Conservation (phyloP, 1,140 invertebrate genomes). For the Drosophila pectinifera region DNA sequence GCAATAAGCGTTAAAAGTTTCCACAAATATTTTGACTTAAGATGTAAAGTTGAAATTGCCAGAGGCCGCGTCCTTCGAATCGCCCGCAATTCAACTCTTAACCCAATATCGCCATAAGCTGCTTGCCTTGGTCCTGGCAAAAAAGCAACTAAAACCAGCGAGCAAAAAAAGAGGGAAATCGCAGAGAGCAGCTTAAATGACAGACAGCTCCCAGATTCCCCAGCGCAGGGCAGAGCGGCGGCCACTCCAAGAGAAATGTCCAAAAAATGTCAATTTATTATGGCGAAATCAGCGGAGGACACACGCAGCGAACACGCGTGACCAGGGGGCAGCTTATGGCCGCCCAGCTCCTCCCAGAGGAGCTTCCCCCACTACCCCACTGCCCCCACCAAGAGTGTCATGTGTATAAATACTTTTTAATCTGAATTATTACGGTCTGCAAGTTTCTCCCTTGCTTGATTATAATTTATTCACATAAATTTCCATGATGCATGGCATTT, state of each 20-base stretch:
- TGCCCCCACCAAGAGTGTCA: constrained; percentile 35
- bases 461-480: constrained; percentile 80
- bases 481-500: constrained; percentile 77
- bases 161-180: constrained; percentile 26
- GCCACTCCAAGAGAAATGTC: constrained; percentile 45
- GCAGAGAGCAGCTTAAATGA: constrained; percentile 52
- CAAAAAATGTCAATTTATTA: constrained; percentile 77
- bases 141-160: constrained; percentile 16
- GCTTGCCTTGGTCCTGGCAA: constrained; percentile 2
- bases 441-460: constrained; percentile 55
- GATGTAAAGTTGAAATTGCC: background rate
- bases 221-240: background rate
- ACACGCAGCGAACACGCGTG: constrained; percentile 51
- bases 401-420: constrained; percentile 78
- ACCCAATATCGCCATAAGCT: constrained; percentile 26
- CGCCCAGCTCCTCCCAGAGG: constrained; percentile 8
- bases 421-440: constrained; percentile 71
- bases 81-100: constrained; percentile 12
- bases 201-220: constrained; percentile 46
- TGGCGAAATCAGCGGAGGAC: constrained; percentile 64
- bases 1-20: background rate
- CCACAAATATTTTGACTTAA: constrained; percentile 11
- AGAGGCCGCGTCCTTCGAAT: constrained; percentile 3
- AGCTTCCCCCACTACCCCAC: background rate
- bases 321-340: constrained; percentile 38